Evolutionary conservation across 2,797 vertebrate species (phyloP).

Genomic region (Paramormyrops hopkinsi): DNA sequence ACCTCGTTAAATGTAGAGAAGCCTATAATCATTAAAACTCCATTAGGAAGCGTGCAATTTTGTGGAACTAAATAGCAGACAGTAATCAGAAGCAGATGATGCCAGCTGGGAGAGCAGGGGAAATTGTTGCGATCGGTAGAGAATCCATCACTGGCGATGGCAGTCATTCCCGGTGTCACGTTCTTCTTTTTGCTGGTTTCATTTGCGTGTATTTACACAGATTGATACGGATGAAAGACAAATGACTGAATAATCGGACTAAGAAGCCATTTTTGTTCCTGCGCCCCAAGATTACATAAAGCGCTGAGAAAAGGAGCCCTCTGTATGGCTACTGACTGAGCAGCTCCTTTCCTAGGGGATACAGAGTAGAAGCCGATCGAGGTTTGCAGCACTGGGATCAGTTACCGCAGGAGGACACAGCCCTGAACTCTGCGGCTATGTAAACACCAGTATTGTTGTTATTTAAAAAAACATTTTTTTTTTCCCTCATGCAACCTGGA

Average conservation of each 20-base stretch:
- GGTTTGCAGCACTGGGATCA: neutral
- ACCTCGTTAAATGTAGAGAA: slow-evolving; percentile 69
- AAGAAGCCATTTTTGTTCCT: neutral
- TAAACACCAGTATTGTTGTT: neutral
- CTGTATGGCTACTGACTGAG: neutral
- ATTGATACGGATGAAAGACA: slow-evolving; percentile 67
- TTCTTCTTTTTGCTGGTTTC: slow-evolving; percentile 63
- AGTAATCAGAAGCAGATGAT: slow-evolving; percentile 82
- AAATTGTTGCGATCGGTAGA: slow-evolving; percentile 72
- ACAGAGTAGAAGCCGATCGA: neutral
- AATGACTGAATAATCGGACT: neutral
- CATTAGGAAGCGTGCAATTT: slow-evolving; percentile 79
- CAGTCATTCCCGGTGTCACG: neutral
- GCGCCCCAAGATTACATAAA: neutral
- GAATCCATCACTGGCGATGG: slow-evolving; percentile 64
- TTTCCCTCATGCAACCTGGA: neutral
- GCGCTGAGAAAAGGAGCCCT: neutral
- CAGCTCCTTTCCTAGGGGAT: neutral
- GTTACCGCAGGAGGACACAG: neutral
- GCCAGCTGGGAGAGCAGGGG: slow-evolving; percentile 68
- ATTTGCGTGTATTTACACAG: slow-evolving; percentile 67
- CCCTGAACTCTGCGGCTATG: neutral
- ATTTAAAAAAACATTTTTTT: neutral
- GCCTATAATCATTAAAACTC: slow-evolving; percentile 81
- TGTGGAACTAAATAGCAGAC: slow-evolving; percentile 77